These are phyloP conservation scores for Leiothrix lutea DNA, from an alignment of 2,113 vertebrate species.

Conservation along the genomic window DNA sequence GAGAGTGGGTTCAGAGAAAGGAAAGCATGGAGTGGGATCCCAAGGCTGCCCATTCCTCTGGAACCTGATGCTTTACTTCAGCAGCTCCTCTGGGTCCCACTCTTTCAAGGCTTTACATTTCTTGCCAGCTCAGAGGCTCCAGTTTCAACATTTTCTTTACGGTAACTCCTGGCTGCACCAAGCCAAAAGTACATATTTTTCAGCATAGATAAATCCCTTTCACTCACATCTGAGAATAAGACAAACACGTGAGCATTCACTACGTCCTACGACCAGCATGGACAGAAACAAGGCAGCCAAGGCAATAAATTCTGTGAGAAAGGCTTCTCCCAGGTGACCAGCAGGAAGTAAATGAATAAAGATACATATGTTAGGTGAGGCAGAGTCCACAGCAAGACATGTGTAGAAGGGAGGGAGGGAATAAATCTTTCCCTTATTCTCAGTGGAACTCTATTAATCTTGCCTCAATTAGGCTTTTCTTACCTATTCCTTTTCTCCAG, in stretches of 20 bases:
- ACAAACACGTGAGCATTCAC: neutral
- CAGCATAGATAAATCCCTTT: slow-evolving; percentile 8
- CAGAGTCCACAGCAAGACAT: neutral
- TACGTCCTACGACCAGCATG: neutral
- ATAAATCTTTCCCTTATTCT: slow-evolving; percentile 16
- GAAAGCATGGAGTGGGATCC: neutral
- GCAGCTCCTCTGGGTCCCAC: neutral
- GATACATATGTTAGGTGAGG: neutral
- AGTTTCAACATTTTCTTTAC: slow-evolving; percentile 42
- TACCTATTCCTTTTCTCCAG: neutral
- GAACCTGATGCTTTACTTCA: neutral
- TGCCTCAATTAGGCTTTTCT: slow-evolving; percentile 35
- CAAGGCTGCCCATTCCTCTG: neutral
- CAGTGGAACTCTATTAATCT: slow-evolving; percentile 8
- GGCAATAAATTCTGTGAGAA: slow-evolving; percentile 23
- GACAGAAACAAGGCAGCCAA: neutral
- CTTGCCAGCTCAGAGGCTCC: neutral
- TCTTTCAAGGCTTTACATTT: neutral
- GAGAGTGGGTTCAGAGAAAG: neutral
- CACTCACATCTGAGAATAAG: neutral
- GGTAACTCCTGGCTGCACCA: neutral
- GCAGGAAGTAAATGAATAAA: slow-evolving; percentile 20
- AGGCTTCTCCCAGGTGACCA: neutral
- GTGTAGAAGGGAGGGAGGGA: neutral
- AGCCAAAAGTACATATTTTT: slow-evolving; percentile 34